A percentile compares a stretch with the other conserved stretches of the same genome.
These are phyloP conservation scores for Drosophila recens DNA, from an alignment of 2,888 invertebrate species.

Conservation along the genomic window DNA sequence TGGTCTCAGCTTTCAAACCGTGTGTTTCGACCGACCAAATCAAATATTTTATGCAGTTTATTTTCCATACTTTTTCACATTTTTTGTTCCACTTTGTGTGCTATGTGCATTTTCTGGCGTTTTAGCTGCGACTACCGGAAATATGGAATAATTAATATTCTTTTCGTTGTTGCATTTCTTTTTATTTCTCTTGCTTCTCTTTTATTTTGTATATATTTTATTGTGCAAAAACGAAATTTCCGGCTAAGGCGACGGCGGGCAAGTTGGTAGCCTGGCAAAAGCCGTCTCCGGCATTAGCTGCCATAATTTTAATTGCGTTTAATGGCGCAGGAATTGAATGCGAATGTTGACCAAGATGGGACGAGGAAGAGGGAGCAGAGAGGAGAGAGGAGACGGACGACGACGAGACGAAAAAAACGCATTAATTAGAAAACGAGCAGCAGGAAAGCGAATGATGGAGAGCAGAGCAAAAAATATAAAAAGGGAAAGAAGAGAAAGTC, in stretches of 20 bases:
- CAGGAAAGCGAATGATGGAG: constrained; percentile 25
- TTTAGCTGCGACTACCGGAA: constrained; percentile 61
- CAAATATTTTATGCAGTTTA: constrained; percentile 37
- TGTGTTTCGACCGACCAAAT: constrained; percentile 5
- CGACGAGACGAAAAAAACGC: constrained; percentile 51
- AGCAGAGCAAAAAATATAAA: constrained; percentile 1
- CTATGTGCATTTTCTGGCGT: constrained; percentile 38
- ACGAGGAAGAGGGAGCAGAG: not conserved
- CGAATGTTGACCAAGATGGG: constrained; percentile 35
- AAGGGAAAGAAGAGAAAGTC: constrained; percentile 17
- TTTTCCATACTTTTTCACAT: constrained; percentile 6
- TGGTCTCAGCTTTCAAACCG: constrained; percentile 15
- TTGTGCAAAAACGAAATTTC: constrained; percentile 66
- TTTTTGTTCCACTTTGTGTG: constrained; percentile 6
- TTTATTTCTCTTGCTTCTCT: not conserved
- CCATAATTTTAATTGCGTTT: constrained; percentile 80
- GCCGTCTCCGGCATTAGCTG: constrained; percentile 65
- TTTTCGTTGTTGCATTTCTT: constrained; percentile 41
- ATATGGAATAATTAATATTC: constrained; percentile 68
- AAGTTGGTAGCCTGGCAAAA: constrained; percentile 28
- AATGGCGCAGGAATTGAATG: constrained; percentile 75
- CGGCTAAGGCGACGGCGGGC: constrained; percentile 59
- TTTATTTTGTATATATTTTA: constrained; percentile 25
- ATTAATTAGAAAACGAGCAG: constrained; percentile 78
- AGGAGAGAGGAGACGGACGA: constrained; percentile 5